Evolutionary conservation across 2,888 invertebrate genomes (phyloP), one percentile per base, ranked within the genome.

Genomic region (Diadegma fenestrale): DNA sequence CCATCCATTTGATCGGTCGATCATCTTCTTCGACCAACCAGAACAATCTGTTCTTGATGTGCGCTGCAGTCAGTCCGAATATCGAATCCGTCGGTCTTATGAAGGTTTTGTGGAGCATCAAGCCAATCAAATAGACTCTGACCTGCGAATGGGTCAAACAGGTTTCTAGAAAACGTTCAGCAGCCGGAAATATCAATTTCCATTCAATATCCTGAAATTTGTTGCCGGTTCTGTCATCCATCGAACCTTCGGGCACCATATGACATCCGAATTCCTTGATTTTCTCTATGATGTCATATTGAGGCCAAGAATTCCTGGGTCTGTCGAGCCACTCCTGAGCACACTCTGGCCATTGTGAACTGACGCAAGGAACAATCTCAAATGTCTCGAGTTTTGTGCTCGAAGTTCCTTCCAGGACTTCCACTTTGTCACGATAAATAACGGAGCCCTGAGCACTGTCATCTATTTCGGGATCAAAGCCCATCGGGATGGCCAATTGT

Each of bases 121-220:
- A 94, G 1, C 96, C 94, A 88, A 97, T 95, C 87, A 97, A 94
- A 90, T 96, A 96, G 81, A 97, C 95, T 84, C 96, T 95, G 64
- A 96, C 95, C 90, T 98, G 98, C 0, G 96, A 95, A 90, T 96
- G 96, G 0, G 96, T 95, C 91, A 97, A 94, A 87, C 96, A 96
- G 19, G 96, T 96, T 91, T 97, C 97, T 87, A 98, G 94, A 91
- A 96, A 97, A 33, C 96, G 95, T 92, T 97, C 97, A 0, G 97
- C 97, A 78, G 96, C 96, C 0, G 97, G 97, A 91, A 97, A 98
- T 58, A 95, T 95, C 2, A 97, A 95, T 92, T 96, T 96, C 98
- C 98, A 98, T 92, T 98, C 97, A 26, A 97, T 94, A 82, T 96
- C 95, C 71, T 95, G 95, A 45, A 96, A 95, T 0, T 95, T 94